Conservation (phyloP, 2,797 vertebrate species). For the Yasuhikotakia modesta region DNA sequence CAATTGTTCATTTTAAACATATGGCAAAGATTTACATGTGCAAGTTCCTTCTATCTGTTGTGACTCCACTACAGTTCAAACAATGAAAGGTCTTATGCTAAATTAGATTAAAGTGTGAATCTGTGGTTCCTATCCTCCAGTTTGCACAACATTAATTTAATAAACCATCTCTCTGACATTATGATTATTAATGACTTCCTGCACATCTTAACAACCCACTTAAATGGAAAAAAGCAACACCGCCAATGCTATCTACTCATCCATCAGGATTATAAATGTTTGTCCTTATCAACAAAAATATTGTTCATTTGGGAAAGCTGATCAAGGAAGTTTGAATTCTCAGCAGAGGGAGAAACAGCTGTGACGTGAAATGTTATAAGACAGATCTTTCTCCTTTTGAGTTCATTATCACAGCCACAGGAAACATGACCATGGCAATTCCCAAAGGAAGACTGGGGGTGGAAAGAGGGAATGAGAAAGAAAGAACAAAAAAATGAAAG, state of each 20-base stretch:
- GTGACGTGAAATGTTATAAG: constrained; percentile 37
- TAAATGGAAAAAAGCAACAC: not conserved
- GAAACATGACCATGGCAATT: constrained; percentile 52
- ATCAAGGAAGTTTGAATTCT: constrained; percentile 27
- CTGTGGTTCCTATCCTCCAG: not conserved
- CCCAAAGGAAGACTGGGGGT: constrained; percentile 27
- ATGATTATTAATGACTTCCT: constrained; percentile 47
- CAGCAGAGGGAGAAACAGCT: constrained; percentile 50
- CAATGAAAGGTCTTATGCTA: not conserved
- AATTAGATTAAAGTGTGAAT: not conserved
- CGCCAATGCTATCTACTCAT: not conserved
- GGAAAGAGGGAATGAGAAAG: not conserved
- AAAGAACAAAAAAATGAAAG: constrained; percentile 11
- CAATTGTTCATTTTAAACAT: not conserved
- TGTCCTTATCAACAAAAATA: constrained; percentile 31
- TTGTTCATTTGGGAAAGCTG: constrained; percentile 29
- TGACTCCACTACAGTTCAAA: too few relatives aligned
- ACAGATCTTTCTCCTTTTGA: constrained; percentile 24
- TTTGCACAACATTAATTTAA: constrained; percentile 19
- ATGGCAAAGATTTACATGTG: not conserved
- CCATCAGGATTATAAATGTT: constrained; percentile 16
- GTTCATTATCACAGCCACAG: constrained; percentile 56
- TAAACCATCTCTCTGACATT: constrained; percentile 28
- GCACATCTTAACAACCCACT: not conserved
- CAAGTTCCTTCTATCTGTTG: too few relatives aligned